Evolutionary conservation across 2,888 invertebrate genomes (phyloP), one percentile per base, ranked within the genome.

Genomic region (Parnassius mnemosyne): DNA sequence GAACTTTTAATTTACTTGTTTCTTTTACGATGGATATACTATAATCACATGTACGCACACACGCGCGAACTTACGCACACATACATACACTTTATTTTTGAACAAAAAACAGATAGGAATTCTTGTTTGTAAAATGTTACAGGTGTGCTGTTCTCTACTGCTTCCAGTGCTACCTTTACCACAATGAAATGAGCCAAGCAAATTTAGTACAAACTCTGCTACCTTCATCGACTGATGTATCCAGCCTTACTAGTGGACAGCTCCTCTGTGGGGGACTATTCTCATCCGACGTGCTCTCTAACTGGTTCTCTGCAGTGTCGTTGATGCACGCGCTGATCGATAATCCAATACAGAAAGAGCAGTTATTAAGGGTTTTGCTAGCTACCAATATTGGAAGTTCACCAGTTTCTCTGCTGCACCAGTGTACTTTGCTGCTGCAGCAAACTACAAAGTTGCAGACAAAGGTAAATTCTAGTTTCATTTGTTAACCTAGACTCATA

Each of bases 131-230:
- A 43, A 43, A 43, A 43, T 43, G n/a, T 59, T 69, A 11, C 75
- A 95, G 99, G 66, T 98, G 98, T 81, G 97, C 99, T 0, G 98
- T 99, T 2, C 94, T 99, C 1, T 99, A 99, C 85, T 98, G 98
- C 83, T 99, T 99, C 85, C 96, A 99, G 90, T 98, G 98, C 81
- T 99, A 96, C 83, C 91, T 99, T 10, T 97, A 96, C 83, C 97
- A 96, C 86, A 99, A 99, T 83, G 96, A 97, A 80, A 93, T 94
- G 42, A 97, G 97, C 3, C 98, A 98, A 83, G 95, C 95, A 1
- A 94, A 95, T 70, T 94, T 99, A 2, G 95, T 99, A 1, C 96
- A 97, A 79, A 99, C 99, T 0, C 92, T 99, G 0, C 89, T 99
- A 12, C 99, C 99, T 0, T 96, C 97, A 1, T 94, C 96, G 42